Percentiles rank a stretch among this genome's conserved stretches.
Conservation (phyloP, 2,797 vertebrate genomes). For the Ispidina picta region DNA sequence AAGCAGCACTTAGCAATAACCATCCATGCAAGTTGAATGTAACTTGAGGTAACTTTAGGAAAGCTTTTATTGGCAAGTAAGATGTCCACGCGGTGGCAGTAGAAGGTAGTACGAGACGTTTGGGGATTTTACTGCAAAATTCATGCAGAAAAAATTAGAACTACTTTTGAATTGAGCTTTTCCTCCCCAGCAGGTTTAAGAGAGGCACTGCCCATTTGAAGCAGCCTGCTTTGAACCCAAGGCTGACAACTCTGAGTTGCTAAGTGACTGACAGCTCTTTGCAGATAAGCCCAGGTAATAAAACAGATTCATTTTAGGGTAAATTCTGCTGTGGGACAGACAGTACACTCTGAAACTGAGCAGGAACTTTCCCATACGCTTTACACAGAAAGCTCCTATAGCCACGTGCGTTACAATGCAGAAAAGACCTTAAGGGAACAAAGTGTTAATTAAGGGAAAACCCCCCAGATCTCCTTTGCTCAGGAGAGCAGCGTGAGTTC, state of each 20-base stretch:
- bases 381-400: neutral
- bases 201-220: fast-evolving
- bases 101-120: neutral
- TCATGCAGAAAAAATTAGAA: neutral
- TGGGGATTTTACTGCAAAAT: neutral
- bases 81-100: slow-evolving; percentile 10
- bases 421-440: neutral
- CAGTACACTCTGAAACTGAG: too few species aligned
- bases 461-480: too few species aligned
- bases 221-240: neutral
- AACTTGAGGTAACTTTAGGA: neutral
- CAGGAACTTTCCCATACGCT: neutral
- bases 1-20: neutral
- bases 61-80: neutral
- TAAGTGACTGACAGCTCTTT: neutral
- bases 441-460: too few species aligned
- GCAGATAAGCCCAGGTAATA: fast-evolving
- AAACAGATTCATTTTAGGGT: neutral
- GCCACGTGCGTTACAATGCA: too few species aligned
- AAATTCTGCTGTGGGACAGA: neutral
- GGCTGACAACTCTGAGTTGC: too few species aligned
- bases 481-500: too few species aligned
- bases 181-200: neutral
- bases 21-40: neutral
- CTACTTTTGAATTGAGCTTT: neutral